Conservation (phyloP, 2,113 vertebrate genomes). For the Solea senegalensis region DNA sequence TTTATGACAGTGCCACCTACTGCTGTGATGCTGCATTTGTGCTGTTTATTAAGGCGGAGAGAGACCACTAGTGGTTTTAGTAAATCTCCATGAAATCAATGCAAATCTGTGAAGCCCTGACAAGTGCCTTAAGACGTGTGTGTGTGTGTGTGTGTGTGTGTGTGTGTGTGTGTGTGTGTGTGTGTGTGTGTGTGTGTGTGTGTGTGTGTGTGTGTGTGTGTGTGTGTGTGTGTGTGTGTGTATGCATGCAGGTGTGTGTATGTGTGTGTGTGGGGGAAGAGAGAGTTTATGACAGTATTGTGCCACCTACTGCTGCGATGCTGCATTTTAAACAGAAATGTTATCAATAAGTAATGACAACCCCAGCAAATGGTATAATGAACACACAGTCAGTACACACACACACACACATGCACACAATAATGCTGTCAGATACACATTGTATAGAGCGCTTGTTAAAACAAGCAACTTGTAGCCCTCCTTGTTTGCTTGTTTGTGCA, state of each 20-base stretch:
- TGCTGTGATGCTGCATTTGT: neutral
- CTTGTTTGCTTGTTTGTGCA: conserved; percentile 58
- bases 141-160: neutral
- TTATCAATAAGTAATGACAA: conserved; percentile 72
- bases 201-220: neutral
- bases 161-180: neutral
- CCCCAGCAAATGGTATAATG: conserved; percentile 52
- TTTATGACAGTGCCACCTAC: neutral
- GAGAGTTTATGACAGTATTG: conserved; percentile 43
- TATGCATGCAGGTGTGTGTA: no score
- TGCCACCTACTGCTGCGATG: conserved; percentile 65
- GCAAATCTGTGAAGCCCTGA: neutral
- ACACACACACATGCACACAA: conserved; percentile 21
- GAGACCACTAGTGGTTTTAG: neutral
- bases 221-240: neutral
- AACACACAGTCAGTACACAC: conserved; percentile 28
- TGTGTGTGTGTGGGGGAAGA: neutral
- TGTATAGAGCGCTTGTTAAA: conserved; percentile 47
- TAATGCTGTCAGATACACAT: conserved; percentile 38
- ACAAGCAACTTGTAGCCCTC: conserved; percentile 44
- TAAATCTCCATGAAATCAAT: neutral
- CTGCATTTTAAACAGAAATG: conserved; percentile 63
- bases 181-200: neutral
- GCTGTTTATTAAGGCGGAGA: neutral
- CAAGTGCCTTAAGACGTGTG: neutral